Evolutionary conservation across 2,888 invertebrate species (phyloP), one percentile per base, ranked within the genome.

Genomic region (Molanna angustata): DNA sequence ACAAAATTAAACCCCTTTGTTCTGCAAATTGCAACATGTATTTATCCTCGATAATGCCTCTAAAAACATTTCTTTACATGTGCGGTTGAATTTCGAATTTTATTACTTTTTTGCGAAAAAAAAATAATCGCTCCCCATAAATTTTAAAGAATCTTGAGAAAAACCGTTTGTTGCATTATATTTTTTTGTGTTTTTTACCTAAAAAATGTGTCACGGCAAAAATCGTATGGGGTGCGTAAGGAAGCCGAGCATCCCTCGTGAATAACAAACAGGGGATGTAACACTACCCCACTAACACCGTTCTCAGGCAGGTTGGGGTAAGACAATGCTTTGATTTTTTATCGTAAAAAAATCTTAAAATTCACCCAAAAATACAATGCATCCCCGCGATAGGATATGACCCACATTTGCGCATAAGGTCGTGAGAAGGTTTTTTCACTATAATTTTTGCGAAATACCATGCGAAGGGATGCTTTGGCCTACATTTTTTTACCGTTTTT

Each of bases 1-100:
- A 21, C 14, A 49, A 52, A 59, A 59, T 56, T 56, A 57, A 56
- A 60, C 56, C 59, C 59, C 57, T 60, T 60, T 57, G 57, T 60
- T 51, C 57, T 53, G 59, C 59, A 60, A 60, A 60, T 60, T 60
- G 57, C 52, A 52, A 50, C 57, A 54, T 50, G 39, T 37, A 51
- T 52, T 33, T 46, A 51, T 37, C 41, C 32, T 20, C 20, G 17
- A 50, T 52, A 22, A 16, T 19, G 43, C 37, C 40, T 31, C 18
- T 22, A 37, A 22, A 32, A 49, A 40, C 22, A 42, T 42, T 33
- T 19, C 31, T 35, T 41, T 31, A n/a, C 20, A 14, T 21, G 21
- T 20, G 18, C 22, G 11, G 17, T 7, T 18, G 17, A 16, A 41
- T 31, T 14, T 18, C 17, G 31, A 19, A 49, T 42, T 22, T 32